These are phyloP conservation scores for Tigriopus californicus DNA, from an alignment of 2,888 invertebrate genomes.

Conservation along the genomic window DNA sequence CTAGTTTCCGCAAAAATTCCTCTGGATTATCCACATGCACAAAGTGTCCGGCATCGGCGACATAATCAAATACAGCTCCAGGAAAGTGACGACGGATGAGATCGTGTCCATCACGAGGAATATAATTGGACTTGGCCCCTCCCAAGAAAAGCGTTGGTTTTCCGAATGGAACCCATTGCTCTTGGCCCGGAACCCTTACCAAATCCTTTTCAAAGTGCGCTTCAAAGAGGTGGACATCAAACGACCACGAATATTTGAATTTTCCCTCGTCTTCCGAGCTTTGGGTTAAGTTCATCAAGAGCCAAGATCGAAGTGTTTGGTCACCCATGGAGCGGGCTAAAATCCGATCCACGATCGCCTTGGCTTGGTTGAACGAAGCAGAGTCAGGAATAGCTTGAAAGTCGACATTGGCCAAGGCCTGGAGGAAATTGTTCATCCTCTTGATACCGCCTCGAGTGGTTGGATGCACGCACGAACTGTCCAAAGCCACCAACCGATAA, in stretches of 20 bases:
- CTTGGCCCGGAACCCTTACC: background rate
- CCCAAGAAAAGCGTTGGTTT: slow-evolving; percentile 66
- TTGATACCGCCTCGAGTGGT: slow-evolving; percentile 30
- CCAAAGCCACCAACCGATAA: slow-evolving; percentile 46
- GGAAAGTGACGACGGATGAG: slow-evolving; percentile 42
- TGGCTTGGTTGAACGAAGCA: slow-evolving; percentile 43
- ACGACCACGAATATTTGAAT: background rate
- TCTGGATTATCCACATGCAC: slow-evolving; percentile 76
- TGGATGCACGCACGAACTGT: slow-evolving; percentile 45
- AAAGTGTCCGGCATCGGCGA: slow-evolving; percentile 76
- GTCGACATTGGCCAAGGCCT: too few relatives aligned
- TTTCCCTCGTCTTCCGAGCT: background rate
- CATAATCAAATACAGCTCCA: slow-evolving; percentile 43
- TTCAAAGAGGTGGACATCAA: background rate
- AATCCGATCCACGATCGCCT: slow-evolving; percentile 29
- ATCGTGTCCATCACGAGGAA: slow-evolving; percentile 32
- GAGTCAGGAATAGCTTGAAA: too few relatives aligned
- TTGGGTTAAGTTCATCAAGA: slow-evolving; percentile 12
- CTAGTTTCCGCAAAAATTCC: slow-evolving; percentile 45
- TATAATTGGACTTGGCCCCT: slow-evolving; percentile 60
- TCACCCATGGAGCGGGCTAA: background rate
- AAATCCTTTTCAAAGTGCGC: slow-evolving; percentile 5
- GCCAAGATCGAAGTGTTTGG: slow-evolving; percentile 7
- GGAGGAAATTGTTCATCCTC: too few relatives aligned
- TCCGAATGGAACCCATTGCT: background rate